Base-by-base conservation (phyloP, 92 coral and sea anemone genomes). In the Phenganax subtilis region DNA sequence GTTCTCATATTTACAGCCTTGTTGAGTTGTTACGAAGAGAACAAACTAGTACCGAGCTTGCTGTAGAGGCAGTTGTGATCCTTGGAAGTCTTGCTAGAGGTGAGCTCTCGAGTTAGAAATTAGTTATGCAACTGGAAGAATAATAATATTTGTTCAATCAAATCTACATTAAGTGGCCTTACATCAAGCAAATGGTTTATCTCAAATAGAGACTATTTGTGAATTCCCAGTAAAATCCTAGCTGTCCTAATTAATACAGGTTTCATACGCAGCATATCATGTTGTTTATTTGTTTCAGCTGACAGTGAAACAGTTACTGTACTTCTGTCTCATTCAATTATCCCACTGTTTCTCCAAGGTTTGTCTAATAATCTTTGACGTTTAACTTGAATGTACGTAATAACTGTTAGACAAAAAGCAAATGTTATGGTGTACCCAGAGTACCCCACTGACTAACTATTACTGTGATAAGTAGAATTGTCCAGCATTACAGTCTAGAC, bases 41-140 rank as follows among this genome's bases (percentile, higher is more conserved):
- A 28, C 87, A 88, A 77, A 87, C 90, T 60, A 72, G 88, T 30
- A 73, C 82, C n/a, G 97, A 94, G 25, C 92, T 91, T 68, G 89
- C 92, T 56, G 89, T 92, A 57, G 98, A 94, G 69, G 91, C 98
- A 66, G 91, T 92, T 82, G 98, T 92, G 28, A 71, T 92, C 25
- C 85, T 94, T 53, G 98, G 97, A 54, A 94, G 98, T 72, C 88
- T 94, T 84, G 98, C 98, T 14, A 92, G 98, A 89, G 97, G 98
- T 96, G 76, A 6, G 27, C 8, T 0, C 5, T 61, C 3, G 8
- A 17, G 28, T 12, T 15, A 0, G n/a, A 15, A 17, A 61, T 5
- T 14, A 17, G 14, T 61, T 61, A 61, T 61, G 67, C 5, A 61
- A 61, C 8, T 7, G n/a, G 67, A 61, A 61, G 25, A 11, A n/a